A percentile compares a stretch with the other conserved stretches of the same genome.
These are phyloP conservation scores for Umimayanthus kanabou DNA, from an alignment of 92 coral and sea anemone genomes.

Conservation along the genomic window DNA sequence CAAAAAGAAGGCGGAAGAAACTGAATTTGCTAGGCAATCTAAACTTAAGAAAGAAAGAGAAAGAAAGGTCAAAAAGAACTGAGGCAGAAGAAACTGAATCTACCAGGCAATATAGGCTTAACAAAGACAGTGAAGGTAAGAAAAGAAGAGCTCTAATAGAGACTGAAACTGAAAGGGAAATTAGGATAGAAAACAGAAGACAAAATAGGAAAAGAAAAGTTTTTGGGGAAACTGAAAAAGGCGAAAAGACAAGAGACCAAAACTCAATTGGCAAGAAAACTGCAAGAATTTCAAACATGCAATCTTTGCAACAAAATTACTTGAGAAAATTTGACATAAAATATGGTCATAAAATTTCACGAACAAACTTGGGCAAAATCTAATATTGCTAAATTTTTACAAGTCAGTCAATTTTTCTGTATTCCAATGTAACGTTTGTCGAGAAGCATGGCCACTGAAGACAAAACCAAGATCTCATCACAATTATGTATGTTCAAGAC, in stretches of 20 bases:
- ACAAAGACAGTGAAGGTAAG: no score
- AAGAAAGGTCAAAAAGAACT: no score
- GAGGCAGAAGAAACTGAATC: no score
- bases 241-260: neutral
- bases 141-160: neutral
- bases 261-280: neutral
- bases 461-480: constrained; percentile 24
- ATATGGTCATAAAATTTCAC: neutral
- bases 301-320: neutral
- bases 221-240: no score
- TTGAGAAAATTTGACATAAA: neutral
- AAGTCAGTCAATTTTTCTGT: neutral
- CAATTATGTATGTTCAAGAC: constrained; percentile 49
- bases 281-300: neutral
- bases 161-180: neutral
- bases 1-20: no score
- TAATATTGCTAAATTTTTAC: constrained; percentile 45
- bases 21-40: no score
- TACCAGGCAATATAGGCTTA: no score
- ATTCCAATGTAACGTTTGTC: constrained; percentile 49
- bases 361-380: constrained; percentile 48
- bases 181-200: neutral
- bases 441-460: constrained; percentile 58
- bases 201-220: neutral
- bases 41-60: no score